Evolutionary conservation across 1,140 invertebrate species (phyloP).

Genomic region (Camponotus vicinus): DNA sequence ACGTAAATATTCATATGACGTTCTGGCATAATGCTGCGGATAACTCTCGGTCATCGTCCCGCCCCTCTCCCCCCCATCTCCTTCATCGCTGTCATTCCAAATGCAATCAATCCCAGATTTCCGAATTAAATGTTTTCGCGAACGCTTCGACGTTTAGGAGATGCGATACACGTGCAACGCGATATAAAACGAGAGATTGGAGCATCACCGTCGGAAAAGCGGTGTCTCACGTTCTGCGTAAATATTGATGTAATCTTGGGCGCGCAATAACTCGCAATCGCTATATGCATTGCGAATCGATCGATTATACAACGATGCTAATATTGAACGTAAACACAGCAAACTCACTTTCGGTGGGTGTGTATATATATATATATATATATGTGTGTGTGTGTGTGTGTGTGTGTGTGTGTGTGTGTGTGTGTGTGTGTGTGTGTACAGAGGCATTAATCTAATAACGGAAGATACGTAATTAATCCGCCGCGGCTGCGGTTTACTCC

Average conservation of each 20-base stretch:
- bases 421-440: neutral
- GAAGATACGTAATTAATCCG: slow-evolving; percentile 58
- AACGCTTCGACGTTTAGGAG: slow-evolving; percentile 8
- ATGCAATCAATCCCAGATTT: slow-evolving; percentile 44
- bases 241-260: slow-evolving; percentile 58
- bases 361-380: too few species aligned
- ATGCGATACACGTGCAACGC: slow-evolving; percentile 47
- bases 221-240: slow-evolving; percentile 45
- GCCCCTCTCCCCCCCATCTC: too few species aligned
- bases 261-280: slow-evolving; percentile 19
- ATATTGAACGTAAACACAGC: slow-evolving; percentile 56
- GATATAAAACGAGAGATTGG: slow-evolving; percentile 44
- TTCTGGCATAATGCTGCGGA: slow-evolving; percentile 16
- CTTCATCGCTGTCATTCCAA: neutral
- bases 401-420: too few species aligned
- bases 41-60: neutral
- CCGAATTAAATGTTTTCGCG: slow-evolving; percentile 24
- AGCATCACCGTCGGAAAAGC: neutral
- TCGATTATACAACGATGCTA: slow-evolving; percentile 40
- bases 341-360: neutral
- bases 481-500: neutral
- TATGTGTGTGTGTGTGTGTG: too few species aligned
- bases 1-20: slow-evolving; percentile 12
- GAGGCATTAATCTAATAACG: slow-evolving; percentile 51
- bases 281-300: slow-evolving; percentile 41